These are phyloP conservation scores for Peromyscus melanophrys DNA, from an alignment of 2,797 vertebrate species.

Conservation along the genomic window DNA sequence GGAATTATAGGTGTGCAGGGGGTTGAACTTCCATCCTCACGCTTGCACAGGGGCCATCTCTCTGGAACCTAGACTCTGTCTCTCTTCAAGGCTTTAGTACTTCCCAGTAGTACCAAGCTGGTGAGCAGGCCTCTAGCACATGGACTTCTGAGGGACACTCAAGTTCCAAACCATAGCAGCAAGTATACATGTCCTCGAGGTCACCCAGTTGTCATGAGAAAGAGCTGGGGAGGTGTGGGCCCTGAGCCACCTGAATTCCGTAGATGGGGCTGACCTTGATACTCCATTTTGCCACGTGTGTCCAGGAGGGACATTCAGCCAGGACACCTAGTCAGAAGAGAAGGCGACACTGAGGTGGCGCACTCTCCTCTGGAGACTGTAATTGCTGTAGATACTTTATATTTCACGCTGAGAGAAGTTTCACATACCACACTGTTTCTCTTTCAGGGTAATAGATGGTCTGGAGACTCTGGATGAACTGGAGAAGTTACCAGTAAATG, in stretches of 20 bases:
- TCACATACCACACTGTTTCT: conserved; percentile 68
- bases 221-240: not conserved
- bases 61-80: not conserved
- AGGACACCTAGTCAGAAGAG: not conserved
- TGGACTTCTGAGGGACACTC: not conserved
- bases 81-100: not conserved
- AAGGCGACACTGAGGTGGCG: not conserved
- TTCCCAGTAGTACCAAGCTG: not conserved
- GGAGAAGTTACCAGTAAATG: conserved; percentile 98
- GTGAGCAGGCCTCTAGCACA: not conserved
- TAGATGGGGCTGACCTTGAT: not conserved
- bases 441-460: conserved; percentile 96
- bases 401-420: conserved; percentile 56
- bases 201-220: not conserved
- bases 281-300: not conserved
- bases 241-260: not conserved
- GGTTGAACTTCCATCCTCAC: no score
- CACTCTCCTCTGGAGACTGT: not conserved
- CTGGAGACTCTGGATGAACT: conserved; percentile 97
- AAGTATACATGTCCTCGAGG: not conserved
- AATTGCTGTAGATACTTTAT: conserved; percentile 27
- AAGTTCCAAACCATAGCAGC: not conserved
- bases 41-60: not conserved
- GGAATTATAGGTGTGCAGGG: not conserved
- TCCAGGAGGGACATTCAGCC: no score